Evolutionary conservation across 2,113 vertebrate genomes (phyloP).

Genomic region (Cathartes aura): DNA sequence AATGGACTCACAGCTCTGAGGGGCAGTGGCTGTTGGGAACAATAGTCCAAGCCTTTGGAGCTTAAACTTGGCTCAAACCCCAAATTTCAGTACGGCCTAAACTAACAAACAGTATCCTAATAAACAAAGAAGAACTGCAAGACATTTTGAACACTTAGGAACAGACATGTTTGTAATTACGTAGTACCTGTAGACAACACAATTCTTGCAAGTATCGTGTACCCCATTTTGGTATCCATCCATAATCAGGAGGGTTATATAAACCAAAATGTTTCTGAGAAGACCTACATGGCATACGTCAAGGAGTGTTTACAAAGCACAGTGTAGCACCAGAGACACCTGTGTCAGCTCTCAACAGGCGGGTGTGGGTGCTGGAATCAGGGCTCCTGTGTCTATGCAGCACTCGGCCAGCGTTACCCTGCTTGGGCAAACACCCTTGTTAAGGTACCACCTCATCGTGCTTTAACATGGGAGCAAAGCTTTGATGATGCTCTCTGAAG

Average conservation of each 20-base stretch:
- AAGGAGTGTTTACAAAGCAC: not conserved
- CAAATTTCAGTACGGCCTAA: not conserved
- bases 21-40: not conserved
- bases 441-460: not conserved
- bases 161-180: not conserved
- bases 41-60: not conserved
- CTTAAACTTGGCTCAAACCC: not conserved
- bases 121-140: not conserved
- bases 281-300: not conserved
- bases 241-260: not conserved
- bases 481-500: not conserved
- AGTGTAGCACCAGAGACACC: not conserved
- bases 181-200: not conserved
- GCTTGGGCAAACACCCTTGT: not conserved
- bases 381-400: not conserved
- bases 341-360: not conserved
- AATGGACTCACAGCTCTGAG: not conserved
- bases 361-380: not conserved
- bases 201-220: rapidly evolving
- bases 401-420: rapidly evolving
- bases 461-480: not conserved
- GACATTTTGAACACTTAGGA: not conserved
- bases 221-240: not conserved
- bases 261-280: not conserved
- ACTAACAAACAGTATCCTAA: not conserved